Base-by-base conservation (phyloP, 2,113 vertebrate species). In the Gopherus evgoodei region DNA sequence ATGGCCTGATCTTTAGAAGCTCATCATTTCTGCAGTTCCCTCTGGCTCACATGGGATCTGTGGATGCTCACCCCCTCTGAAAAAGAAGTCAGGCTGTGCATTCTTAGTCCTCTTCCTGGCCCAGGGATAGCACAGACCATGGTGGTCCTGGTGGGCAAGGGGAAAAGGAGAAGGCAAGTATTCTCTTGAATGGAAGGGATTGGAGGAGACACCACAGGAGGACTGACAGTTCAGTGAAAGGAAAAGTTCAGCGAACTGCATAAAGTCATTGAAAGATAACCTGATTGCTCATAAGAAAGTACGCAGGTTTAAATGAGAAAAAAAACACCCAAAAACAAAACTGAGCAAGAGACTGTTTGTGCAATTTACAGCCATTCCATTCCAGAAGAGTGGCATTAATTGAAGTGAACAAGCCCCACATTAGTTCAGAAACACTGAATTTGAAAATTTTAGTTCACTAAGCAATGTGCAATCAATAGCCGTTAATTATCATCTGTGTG, bases 381-480 rank as follows among this genome's bases (percentile, higher is more conserved):
- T 93, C 84, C 85, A 94, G 90, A 72, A 94, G 57, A 87, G 76
- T 69, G 14, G 47, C 0, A 27, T 56, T 86, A 76, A 81, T 38
- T 80, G 83, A 89, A 78, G 84, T 35, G 78, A 91, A 56, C 56
- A 38, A 92, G 4, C 3, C 35, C 7, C 1, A 2, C 17, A 49
- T 81, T 83, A n/a, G 82, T 52, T 86, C 86, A 69, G 86, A 89
- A 96, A 90, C 31, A n/a, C 24, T 89, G 84, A 25, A 85, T 27
- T 80, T 88, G 27, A 86, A 96, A 90, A 80, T 92, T 89, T 57
- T 42, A 90, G 54, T 16, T 83, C 86, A 86, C 94, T 89, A 90
- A 89, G 84, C 72, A 97, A 90, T 89, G 82, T 1, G 83, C 35
- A 94, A 96, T 95, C 95, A 95, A 93, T 96, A 95, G 53, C 56